Percentiles rank a stretch among this genome's conserved stretches.
These are phyloP conservation scores for Thecophora atra DNA, from an alignment of 2,888 invertebrate species.

Conservation along the genomic window DNA sequence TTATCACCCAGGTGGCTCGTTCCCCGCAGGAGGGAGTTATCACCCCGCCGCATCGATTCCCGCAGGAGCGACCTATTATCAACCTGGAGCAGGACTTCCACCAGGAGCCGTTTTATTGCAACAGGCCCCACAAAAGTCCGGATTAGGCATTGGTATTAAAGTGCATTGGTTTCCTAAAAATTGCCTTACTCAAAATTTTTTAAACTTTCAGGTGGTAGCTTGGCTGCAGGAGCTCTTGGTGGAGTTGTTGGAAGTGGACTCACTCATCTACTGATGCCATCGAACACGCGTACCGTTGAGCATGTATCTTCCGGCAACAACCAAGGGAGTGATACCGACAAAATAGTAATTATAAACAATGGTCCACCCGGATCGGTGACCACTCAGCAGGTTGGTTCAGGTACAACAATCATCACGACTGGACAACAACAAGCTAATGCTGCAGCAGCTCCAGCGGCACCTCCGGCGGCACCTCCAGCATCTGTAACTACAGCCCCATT, in stretches of 20 bases:
- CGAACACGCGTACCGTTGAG: constrained; percentile 51
- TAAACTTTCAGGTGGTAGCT: constrained; percentile 56
- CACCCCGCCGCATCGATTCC: constrained; percentile 46
- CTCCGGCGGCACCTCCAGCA: constrained; percentile 43
- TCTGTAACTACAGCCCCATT: constrained; percentile 38
- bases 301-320: constrained; percentile 48
- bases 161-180: neutral
- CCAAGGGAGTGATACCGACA: constrained; percentile 52
- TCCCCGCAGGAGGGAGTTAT: constrained; percentile 48
- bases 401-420: constrained; percentile 49
- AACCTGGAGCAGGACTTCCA: constrained; percentile 53
- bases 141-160: constrained; percentile 62
- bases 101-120: constrained; percentile 55
- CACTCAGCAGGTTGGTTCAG: constrained; percentile 50
- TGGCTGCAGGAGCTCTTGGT: constrained; percentile 60
- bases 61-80: constrained; percentile 50
- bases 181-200: constrained; percentile 10
- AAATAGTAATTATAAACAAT: constrained; percentile 64
- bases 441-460: constrained; percentile 44
- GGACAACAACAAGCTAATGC: constrained; percentile 46
- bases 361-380: constrained; percentile 56
- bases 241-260: constrained; percentile 46
- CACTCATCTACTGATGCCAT: constrained; percentile 53
- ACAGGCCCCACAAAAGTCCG: constrained; percentile 59
- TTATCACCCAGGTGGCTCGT: constrained; percentile 49